phyloP scores from a whole-genome alignment of 2,888 invertebrate genomes.

The Antitype chi region DNA sequence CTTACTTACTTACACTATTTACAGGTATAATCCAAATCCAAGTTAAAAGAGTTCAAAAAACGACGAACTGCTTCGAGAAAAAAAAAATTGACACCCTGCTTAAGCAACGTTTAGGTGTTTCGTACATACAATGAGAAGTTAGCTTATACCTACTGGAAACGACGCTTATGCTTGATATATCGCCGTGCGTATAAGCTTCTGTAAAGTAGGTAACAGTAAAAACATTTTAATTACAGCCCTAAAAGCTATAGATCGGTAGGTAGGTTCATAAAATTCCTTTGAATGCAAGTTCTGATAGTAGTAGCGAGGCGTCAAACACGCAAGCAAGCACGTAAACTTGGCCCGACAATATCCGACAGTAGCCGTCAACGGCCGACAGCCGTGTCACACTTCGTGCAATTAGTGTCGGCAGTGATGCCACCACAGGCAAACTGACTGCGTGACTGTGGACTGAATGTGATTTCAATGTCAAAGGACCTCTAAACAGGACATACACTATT shows the following conservation, averaged over 20 bases:
- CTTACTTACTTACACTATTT: too few relatives aligned
- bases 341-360: slow-evolving; percentile 26
- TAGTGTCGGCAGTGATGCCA: slow-evolving; percentile 34
- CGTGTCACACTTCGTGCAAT: slow-evolving; percentile 44
- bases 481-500: slow-evolving; percentile 12
- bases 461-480: slow-evolving; percentile 51
- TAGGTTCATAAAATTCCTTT: not conserved
- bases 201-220: not conserved
- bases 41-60: too few relatives aligned
- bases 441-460: slow-evolving; percentile 42
- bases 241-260: too few relatives aligned
- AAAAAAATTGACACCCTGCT: too few relatives aligned
- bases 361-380: slow-evolving; percentile 14
- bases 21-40: too few relatives aligned
- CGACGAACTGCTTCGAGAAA: too few relatives aligned
- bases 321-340: slow-evolving; percentile 33
- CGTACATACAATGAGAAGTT: too few relatives aligned
- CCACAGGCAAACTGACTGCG: slow-evolving; percentile 54
- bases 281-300: not conserved
- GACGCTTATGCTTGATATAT: too few relatives aligned
- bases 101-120: too few relatives aligned
- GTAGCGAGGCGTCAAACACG: slow-evolving; percentile 25
- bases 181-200: not conserved
- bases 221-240: not conserved
- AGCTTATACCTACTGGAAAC: too few relatives aligned